These are phyloP conservation scores for Halocaridina rubra DNA, from an alignment of 2,888 invertebrate species.

Conservation along the genomic window DNA sequence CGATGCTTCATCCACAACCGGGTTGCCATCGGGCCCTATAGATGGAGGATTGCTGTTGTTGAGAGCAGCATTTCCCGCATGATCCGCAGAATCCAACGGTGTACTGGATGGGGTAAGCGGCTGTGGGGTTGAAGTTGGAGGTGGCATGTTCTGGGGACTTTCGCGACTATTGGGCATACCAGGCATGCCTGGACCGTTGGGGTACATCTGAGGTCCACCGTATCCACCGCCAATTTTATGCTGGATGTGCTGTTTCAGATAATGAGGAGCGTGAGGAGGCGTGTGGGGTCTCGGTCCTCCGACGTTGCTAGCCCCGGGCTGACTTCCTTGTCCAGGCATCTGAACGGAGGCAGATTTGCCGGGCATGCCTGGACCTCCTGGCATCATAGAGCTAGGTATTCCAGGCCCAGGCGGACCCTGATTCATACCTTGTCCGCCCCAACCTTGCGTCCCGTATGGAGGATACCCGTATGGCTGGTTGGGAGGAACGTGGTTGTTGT, in stretches of 20 bases:
- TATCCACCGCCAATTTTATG: constrained; percentile 65
- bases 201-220: constrained; percentile 65
- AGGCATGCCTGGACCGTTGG: constrained; percentile 64
- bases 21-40: constrained; percentile 89
- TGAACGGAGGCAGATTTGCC: constrained; percentile 52
- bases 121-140: constrained; percentile 73
- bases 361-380: constrained; percentile 31
- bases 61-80: constrained; percentile 7
- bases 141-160: constrained; percentile 69
- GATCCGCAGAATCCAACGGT: constrained; percentile 24
- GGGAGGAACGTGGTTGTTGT: constrained; percentile 62
- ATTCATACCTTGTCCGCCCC: constrained; percentile 66
- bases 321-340: constrained; percentile 58
- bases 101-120: constrained; percentile 67
- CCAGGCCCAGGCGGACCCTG: constrained; percentile 51
- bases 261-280: constrained; percentile 71
- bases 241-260: constrained; percentile 76
- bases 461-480: constrained; percentile 58
- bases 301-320: constrained; percentile 62
- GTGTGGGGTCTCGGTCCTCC: constrained; percentile 70
- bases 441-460: constrained; percentile 65
- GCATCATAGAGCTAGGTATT: constrained; percentile 44
- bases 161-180: constrained; percentile 61
- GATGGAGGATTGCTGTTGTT: constrained; percentile 73
- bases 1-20: constrained; percentile 85